These are phyloP conservation scores for Zaprionus ornatus DNA, from an alignment of 1,140 invertebrate genomes.

Conservation along the genomic window DNA sequence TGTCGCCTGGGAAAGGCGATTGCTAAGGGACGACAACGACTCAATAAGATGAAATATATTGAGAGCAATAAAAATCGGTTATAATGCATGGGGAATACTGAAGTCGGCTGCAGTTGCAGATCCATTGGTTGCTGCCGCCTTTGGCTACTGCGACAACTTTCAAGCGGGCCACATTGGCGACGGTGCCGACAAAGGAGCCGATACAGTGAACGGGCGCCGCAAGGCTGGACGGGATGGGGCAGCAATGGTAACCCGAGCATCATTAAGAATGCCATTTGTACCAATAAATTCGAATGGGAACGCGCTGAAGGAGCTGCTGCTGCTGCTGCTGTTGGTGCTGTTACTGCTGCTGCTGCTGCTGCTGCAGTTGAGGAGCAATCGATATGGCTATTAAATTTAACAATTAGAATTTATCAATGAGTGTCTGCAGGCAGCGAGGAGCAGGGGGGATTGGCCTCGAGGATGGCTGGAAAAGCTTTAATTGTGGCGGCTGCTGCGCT, in stretches of 20 bases:
- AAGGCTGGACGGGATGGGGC: slow-evolving; percentile 18
- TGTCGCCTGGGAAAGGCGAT: slow-evolving; percentile 1
- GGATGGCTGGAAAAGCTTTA: slow-evolving; percentile 48
- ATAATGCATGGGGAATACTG: slow-evolving; percentile 79
- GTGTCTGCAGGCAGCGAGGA: not conserved
- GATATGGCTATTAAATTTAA: slow-evolving; percentile 83
- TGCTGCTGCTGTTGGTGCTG: slow-evolving; percentile 16
- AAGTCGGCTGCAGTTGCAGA: slow-evolving; percentile 16
- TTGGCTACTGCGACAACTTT: slow-evolving; percentile 70
- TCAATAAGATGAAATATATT: slow-evolving; percentile 84
- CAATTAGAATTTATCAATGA: slow-evolving; percentile 83
- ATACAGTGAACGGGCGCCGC: slow-evolving; percentile 66
- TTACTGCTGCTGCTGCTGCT: slow-evolving; percentile 9
- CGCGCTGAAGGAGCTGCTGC: slow-evolving; percentile 30
- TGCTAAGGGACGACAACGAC: slow-evolving; percentile 57
- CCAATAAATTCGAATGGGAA: slow-evolving; percentile 77
- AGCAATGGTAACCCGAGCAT: slow-evolving; percentile 35
- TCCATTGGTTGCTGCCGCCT: slow-evolving; percentile 3
- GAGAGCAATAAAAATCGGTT: slow-evolving; percentile 81
- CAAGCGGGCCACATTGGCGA: slow-evolving; percentile 20
- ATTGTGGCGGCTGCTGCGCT: slow-evolving; percentile 49
- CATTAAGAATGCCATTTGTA: slow-evolving; percentile 81
- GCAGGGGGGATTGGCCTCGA: not conserved
- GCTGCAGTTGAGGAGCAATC: slow-evolving; percentile 53
- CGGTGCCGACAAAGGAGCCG: slow-evolving; percentile 63